Percentiles rank a stretch among this genome's conserved stretches.
Evolutionary conservation across 2,888 invertebrate genomes (phyloP).

Genomic region (Resseliella maxima): DNA sequence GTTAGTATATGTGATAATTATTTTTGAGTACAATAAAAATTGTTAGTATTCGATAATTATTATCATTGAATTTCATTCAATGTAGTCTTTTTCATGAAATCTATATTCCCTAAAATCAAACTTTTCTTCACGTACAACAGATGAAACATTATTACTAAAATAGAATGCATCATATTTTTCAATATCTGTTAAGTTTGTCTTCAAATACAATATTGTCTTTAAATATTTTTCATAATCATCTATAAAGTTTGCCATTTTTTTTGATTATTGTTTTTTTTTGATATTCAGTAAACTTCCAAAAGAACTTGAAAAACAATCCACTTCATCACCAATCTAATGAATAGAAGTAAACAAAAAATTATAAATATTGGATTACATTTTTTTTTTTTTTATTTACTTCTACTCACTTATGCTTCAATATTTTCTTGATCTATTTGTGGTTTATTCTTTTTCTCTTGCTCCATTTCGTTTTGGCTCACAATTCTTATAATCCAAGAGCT

Average conservation of each 20-base stretch:
- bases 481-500: constrained; percentile 9
- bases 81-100: background rate
- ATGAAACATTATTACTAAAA: constrained; percentile 6
- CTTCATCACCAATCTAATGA: no score
- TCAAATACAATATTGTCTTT: no score
- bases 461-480: background rate
- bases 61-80: background rate
- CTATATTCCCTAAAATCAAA: constrained; percentile 5
- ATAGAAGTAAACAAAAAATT: constrained; percentile 35
- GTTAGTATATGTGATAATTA: no score
- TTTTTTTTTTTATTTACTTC: constrained; percentile 15
- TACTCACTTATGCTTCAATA: background rate
- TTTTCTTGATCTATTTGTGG: no score
- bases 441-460: no score
- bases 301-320: no score
- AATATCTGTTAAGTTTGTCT: background rate
- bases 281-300: no score
- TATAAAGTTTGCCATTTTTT: no score
- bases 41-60: background rate
- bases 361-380: no score
- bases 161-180: background rate
- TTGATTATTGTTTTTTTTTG: no score
- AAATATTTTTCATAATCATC: no score
- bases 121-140: background rate
- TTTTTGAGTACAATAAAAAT: background rate